These are phyloP conservation scores for Helicolenus hilgendorfi DNA, from an alignment of 2,797 vertebrate species.

Conservation along the genomic window DNA sequence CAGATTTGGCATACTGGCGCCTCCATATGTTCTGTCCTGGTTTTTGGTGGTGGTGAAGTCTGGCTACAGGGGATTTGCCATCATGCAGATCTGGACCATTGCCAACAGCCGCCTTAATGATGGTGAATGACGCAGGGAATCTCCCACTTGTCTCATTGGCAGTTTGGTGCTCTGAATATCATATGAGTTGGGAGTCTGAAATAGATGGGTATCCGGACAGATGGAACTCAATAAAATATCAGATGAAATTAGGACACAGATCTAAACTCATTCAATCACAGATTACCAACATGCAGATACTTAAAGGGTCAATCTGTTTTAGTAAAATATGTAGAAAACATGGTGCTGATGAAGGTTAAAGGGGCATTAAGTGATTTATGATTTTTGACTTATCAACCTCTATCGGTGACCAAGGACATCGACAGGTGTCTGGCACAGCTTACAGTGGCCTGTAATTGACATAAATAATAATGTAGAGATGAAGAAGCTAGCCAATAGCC, in stretches of 20 bases:
- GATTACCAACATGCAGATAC: conserved; percentile 49
- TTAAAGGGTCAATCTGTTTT: conserved; percentile 27
- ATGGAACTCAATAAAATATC: conserved; percentile 63
- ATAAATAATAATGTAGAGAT: conserved; percentile 63
- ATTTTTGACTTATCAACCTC: conserved; percentile 71
- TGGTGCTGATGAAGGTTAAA: conserved; percentile 59
- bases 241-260: conserved; percentile 61
- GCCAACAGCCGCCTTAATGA: conserved; percentile 46
- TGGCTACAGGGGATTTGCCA: conserved; percentile 72
- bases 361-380: conserved; percentile 39
- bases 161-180: conserved; percentile 63
- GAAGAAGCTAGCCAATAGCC: conserved; percentile 22
- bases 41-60: conserved; percentile 60
- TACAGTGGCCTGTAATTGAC: conserved; percentile 67
- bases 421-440: conserved; percentile 63
- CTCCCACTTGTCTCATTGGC: conserved; percentile 53
- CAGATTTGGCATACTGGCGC: conserved; percentile 57
- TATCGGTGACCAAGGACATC: conserved; percentile 66
- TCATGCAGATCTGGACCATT: conserved; percentile 64
- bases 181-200: conserved; percentile 52
- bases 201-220: conserved; percentile 50
- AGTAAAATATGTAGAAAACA: conserved; percentile 35
- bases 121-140: conserved; percentile 56
- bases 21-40: conserved; percentile 60
- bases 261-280: conserved; percentile 35